These are phyloP conservation scores for Nudaria mundana DNA, from an alignment of 2,888 invertebrate genomes.

Conservation along the genomic window DNA sequence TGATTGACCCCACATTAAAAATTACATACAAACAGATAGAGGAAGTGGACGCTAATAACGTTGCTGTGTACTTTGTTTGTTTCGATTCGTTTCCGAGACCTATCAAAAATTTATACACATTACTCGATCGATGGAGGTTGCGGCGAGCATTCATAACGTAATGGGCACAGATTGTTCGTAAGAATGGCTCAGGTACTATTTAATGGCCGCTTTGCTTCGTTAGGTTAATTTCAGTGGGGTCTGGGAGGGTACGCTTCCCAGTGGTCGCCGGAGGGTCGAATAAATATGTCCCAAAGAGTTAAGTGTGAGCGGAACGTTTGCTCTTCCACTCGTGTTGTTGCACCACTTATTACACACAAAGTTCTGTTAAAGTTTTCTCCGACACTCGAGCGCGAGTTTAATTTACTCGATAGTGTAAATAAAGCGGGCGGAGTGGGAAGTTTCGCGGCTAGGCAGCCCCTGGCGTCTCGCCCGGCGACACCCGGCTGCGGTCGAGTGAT, in stretches of 20 bases:
- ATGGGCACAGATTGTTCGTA: slow-evolving; percentile 55
- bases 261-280: slow-evolving; percentile 80
- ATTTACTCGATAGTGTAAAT: slow-evolving; percentile 83
- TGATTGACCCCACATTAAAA: slow-evolving; percentile 82
- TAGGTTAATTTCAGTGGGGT: slow-evolving; percentile 73
- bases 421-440: slow-evolving; percentile 78
- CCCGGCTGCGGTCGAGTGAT: slow-evolving; percentile 73
- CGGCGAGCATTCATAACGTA: slow-evolving; percentile 61
- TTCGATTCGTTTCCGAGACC: slow-evolving; percentile 62
- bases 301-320: slow-evolving; percentile 80
- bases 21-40: slow-evolving; percentile 75
- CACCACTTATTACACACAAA: slow-evolving; percentile 82
- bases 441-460: slow-evolving; percentile 66
- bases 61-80: slow-evolving; percentile 63
- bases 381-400: slow-evolving; percentile 79
- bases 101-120: slow-evolving; percentile 68
- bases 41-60: slow-evolving; percentile 61
- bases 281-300: slow-evolving; percentile 82
- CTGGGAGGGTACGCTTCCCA: slow-evolving; percentile 52
- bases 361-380: slow-evolving; percentile 80
- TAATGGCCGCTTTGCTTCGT: slow-evolving; percentile 74
- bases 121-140: slow-evolving; percentile 60
- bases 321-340: slow-evolving; percentile 81
- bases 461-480: slow-evolving; percentile 38
- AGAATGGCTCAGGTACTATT: slow-evolving; percentile 54